These are phyloP conservation scores for Sitta europaea DNA, from an alignment of 2,113 vertebrate species.

Conservation along the genomic window DNA sequence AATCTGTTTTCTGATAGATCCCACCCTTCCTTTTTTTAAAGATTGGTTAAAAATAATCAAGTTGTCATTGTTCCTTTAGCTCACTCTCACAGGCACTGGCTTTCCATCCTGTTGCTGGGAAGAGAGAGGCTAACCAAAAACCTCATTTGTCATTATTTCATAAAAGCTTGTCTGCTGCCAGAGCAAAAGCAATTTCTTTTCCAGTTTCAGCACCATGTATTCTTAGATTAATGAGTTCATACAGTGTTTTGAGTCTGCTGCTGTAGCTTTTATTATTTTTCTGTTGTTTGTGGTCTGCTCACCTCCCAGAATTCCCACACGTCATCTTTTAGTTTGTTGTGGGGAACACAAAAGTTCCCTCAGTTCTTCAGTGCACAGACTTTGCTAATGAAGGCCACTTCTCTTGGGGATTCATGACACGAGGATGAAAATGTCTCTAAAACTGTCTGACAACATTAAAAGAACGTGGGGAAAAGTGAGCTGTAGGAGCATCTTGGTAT, in stretches of 20 bases:
- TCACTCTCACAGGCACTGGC: background rate
- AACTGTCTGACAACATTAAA: background rate
- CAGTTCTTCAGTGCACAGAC: background rate
- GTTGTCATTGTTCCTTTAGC: background rate
- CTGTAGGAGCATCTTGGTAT: background rate
- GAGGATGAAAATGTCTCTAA: background rate
- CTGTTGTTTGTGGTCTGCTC: background rate
- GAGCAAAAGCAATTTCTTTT: background rate
- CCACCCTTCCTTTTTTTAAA: background rate
- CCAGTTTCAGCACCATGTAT: background rate
- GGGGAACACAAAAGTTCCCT: background rate
- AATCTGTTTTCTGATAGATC: background rate
- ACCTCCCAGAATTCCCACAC: background rate
- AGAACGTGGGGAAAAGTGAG: background rate
- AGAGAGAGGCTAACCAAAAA: background rate
- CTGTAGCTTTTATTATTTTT: background rate
- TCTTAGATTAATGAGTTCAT: constrained; percentile 6
- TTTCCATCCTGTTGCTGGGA: constrained; percentile 10
- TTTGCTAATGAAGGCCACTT: background rate
- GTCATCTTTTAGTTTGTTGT: background rate
- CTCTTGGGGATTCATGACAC: background rate
- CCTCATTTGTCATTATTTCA: background rate
- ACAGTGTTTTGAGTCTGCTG: background rate
- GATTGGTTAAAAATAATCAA: constrained; percentile 2
- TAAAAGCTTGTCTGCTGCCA: background rate